phyloP scores from a whole-genome alignment of 2,113 vertebrate genomes.

The Limanda limanda region DNA sequence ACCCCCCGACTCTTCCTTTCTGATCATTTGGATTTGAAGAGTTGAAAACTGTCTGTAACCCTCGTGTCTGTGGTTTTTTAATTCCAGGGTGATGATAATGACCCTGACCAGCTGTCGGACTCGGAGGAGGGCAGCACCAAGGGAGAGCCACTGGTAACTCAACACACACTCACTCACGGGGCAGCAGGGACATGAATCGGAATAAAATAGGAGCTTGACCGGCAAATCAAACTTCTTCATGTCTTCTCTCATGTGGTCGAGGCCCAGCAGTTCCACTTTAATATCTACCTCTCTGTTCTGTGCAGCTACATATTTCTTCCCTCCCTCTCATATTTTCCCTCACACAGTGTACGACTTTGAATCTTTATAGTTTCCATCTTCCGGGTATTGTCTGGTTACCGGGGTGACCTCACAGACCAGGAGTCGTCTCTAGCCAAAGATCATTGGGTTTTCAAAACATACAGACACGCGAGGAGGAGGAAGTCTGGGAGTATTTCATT shows the following conservation, averaged over 20 bases:
- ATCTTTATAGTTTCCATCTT: slow-evolving; percentile 50
- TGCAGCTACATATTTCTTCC: slow-evolving; percentile 35
- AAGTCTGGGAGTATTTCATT: too few species aligned
- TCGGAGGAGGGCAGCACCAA: slow-evolving; percentile 93
- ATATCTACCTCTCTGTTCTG: slow-evolving; percentile 25
- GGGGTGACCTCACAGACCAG: slow-evolving; percentile 38
- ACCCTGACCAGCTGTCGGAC: slow-evolving; percentile 93
- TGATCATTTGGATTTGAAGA: slow-evolving; percentile 1
- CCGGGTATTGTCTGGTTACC: slow-evolving; percentile 63
- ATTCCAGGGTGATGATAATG: slow-evolving; percentile 94
- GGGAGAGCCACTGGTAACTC: slow-evolving; percentile 90
- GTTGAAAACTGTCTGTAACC: neutral
- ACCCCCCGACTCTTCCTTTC: neutral
- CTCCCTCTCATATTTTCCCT: slow-evolving; percentile 15
- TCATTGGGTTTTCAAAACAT: slow-evolving; percentile 40
- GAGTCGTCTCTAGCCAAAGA: neutral
- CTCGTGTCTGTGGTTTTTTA: neutral
- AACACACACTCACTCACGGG: neutral
- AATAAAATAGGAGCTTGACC: neutral
- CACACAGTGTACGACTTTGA: slow-evolving; percentile 7
- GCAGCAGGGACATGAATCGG: too few species aligned
- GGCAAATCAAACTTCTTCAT: neutral
- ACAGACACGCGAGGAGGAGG: neutral
- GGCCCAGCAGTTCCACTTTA: slow-evolving; percentile 37
- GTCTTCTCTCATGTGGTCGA: slow-evolving; percentile 31